Percentiles rank a stretch among this genome's conserved stretches.
phyloP scores from a whole-genome alignment of 2,113 vertebrate genomes.

The Axis porcinus region DNA sequence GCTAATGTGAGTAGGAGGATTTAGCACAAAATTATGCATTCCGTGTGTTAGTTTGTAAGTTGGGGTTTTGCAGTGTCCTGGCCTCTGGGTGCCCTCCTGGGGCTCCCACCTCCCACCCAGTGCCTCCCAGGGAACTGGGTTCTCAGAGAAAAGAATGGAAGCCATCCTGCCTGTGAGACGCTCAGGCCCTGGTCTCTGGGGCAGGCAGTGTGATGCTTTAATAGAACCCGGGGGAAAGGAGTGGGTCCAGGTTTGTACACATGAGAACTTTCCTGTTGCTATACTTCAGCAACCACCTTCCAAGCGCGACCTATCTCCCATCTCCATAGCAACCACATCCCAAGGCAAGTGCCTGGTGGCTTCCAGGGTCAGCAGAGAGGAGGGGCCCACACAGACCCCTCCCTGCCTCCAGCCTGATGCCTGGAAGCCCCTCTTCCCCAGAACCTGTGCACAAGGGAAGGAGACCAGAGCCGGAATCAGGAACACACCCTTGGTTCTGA shows the following conservation, averaged over 20 bases:
- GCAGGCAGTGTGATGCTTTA: fast-evolving
- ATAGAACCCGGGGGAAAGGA: fast-evolving
- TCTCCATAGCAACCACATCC: neutral
- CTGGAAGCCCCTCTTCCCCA: neutral
- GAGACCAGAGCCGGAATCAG: fast-evolving
- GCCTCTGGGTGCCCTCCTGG: neutral
- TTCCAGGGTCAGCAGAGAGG: neutral
- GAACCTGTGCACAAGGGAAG: neutral
- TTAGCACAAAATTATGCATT: neutral
- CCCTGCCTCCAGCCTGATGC: neutral
- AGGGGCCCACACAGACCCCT: neutral
- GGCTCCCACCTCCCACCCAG: neutral
- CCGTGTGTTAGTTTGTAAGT: fast-evolving
- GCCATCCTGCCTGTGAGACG: neutral
- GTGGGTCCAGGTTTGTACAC: neutral
- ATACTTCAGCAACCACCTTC: fast-evolving
- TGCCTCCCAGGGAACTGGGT: neutral
- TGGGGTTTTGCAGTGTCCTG: neutral
- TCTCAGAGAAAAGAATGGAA: neutral
- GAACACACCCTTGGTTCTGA: too few relatives aligned
- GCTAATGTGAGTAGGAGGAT: neutral
- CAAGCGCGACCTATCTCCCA: fast-evolving
- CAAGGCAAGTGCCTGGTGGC: fast-evolving
- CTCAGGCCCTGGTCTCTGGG: fast-evolving
- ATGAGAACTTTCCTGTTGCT: fast-evolving